phyloP scores from a whole-genome alignment of 2,797 vertebrate genomes.

The Agapornis canus region DNA sequence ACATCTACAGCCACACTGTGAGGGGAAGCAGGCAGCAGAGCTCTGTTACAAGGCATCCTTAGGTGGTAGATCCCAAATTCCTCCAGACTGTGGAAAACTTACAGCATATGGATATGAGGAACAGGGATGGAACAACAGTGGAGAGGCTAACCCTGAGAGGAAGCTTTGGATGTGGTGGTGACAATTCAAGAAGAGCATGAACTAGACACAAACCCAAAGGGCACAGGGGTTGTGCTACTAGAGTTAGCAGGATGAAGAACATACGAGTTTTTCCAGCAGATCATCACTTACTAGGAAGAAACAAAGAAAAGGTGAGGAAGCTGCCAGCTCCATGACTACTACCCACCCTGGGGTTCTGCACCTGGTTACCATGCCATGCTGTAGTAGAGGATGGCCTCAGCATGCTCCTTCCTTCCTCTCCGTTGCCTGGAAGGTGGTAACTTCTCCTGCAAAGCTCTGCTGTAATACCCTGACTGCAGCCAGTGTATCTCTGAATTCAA shows the following conservation, averaged over 20 bases:
- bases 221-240: neutral
- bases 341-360: neutral
- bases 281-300: neutral
- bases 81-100: neutral
- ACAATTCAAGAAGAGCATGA: neutral
- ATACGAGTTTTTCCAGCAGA: neutral
- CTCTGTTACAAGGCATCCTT: neutral
- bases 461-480: neutral
- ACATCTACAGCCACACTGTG: neutral
- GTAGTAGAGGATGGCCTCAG: neutral
- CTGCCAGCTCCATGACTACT: neutral
- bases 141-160: neutral
- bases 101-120: neutral
- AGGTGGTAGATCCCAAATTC: neutral
- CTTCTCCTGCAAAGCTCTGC: neutral
- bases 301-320: neutral
- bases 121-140: neutral
- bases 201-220: neutral
- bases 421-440: neutral
- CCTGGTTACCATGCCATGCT: neutral
- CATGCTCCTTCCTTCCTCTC: neutral
- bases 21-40: neutral
- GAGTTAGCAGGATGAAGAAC: neutral
- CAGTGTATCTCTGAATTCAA: rapidly evolving
- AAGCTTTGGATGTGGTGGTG: neutral